phyloP scores from a whole-genome alignment of 2,113 vertebrate genomes.

The Seriola quinqueradiata region DNA sequence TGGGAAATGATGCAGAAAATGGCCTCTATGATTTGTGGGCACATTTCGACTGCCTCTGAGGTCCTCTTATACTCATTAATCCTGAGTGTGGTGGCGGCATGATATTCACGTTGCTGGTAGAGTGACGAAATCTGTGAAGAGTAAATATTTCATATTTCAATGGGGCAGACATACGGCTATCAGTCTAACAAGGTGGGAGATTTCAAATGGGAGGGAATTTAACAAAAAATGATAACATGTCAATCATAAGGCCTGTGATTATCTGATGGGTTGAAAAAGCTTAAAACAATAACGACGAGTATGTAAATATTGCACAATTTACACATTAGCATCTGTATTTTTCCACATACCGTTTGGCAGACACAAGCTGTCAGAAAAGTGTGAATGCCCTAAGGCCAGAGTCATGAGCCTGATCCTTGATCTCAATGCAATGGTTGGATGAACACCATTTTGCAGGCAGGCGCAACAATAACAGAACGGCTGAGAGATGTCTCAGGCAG shows the following conservation, averaged over 20 bases:
- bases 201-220: constrained; percentile 3
- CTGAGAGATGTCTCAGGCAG: constrained; percentile 14
- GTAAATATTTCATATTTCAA: constrained; percentile 31
- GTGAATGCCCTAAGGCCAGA: constrained; percentile 16
- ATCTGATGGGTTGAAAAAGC: constrained; percentile 18
- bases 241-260: background rate
- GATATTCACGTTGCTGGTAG: constrained; percentile 31
- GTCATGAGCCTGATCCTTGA: constrained; percentile 41
- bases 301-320: constrained; percentile 20
- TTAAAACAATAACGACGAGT: background rate
- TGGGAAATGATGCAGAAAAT: constrained; percentile 62
- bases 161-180: background rate
- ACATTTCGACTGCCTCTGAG: constrained; percentile 44
- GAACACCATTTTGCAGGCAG: constrained; percentile 40
- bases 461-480: constrained; percentile 34
- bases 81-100: constrained; percentile 19
- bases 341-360: background rate
- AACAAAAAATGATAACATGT: background rate
- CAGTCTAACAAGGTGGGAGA: background rate
- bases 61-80: constrained; percentile 52
- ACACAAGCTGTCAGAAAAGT: constrained; percentile 29
- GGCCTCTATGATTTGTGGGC: constrained; percentile 53
- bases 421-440: constrained; percentile 42
- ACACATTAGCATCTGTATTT: constrained; percentile 9
- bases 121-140: constrained; percentile 20